Evolutionary conservation across 2,888 invertebrate genomes (phyloP).

Genomic region (Agriopis aurantiaria): DNA sequence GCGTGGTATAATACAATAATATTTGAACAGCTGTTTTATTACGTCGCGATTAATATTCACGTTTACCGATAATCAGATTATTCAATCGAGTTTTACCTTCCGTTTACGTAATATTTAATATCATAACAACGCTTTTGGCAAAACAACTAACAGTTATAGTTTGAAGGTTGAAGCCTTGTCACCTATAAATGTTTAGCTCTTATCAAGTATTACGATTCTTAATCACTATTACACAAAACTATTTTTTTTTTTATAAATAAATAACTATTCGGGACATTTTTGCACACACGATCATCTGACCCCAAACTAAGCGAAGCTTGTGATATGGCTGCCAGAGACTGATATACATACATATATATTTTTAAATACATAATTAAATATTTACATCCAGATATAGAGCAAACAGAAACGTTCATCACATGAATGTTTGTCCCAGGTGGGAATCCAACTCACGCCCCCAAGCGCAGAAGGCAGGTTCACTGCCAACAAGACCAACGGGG

Average conservation of each 20-base stretch:
- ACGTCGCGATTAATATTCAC: slow-evolving; percentile 20
- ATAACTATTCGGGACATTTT: too few relatives aligned
- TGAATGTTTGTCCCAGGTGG: too few relatives aligned
- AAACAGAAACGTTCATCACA: too few relatives aligned
- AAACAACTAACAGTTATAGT: not conserved
- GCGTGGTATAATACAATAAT: slow-evolving; percentile 16
- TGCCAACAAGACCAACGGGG: too few relatives aligned
- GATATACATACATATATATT: too few relatives aligned
- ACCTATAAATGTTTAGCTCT: not conserved
- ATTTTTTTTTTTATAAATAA: not conserved
- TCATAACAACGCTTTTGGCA: slow-evolving; percentile 1
- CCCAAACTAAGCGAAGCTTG: too few relatives aligned
- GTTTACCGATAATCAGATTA: slow-evolving; percentile 15
- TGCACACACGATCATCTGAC: too few relatives aligned
- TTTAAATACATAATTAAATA: too few relatives aligned
- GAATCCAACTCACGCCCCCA: too few relatives aligned
- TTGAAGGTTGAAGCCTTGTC: slow-evolving; percentile 1
- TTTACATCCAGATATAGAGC: too few relatives aligned
- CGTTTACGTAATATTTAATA: slow-evolving; percentile 12
- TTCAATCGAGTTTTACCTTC: slow-evolving; percentile 20
- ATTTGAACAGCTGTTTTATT: slow-evolving; percentile 23
- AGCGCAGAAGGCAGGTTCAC: too few relatives aligned
- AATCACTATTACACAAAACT: not conserved
- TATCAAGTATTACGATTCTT: not conserved
- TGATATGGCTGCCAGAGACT: too few relatives aligned